Base-by-base conservation (phyloP, 1,140 invertebrate species). In the Sycophaga agraensis region DNA sequence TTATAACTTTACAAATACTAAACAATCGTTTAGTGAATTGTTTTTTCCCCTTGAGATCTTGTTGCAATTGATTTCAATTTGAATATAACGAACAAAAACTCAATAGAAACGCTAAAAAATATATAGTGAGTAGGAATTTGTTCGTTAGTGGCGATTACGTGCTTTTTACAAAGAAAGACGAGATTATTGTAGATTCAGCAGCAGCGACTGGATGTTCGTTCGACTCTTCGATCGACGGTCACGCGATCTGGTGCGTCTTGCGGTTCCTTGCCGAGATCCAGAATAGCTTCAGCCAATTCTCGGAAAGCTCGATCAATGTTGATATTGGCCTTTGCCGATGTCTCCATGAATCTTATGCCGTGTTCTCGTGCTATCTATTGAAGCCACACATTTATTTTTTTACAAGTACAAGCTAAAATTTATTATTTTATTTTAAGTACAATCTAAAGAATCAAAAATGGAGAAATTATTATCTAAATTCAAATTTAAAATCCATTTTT, bases 241-340 rank as follows among this genome's bases (percentile, higher is more conserved):
- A 90, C 86, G 66, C 86, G 81, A 70, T 89, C 88, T 2, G 84
- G 82, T 66, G 86, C 84, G 71, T 91, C 88, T 42, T 84, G 82
- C 12, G 84, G 83, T 64, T 89, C 87, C 64, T 83, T 83, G 2
- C 87, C 87, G 50, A 88, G 83, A 74, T 94, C 90, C 67, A 97
- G 83, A 73, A 99, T 99, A 65, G 96, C 94, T 85, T 96, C 93
- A 53, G 97, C 95, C 73, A 99, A 82, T 78, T 98, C 95, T 75
- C 92, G 94, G 83, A 99, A 99, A 50, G 96, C 96, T 73, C 90
- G 88, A 73, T 99, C 97, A 61, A 99, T 97, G 81, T 99, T 99
- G 72, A 97, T 93, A 73, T 97, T 96, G 58, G 94, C 92, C 82
- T 99, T 99, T 37, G 97, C 97, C 68, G 96, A 98, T 19, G 97